Evolutionary conservation across 2,797 vertebrate genomes (phyloP).

Genomic region (Lagodon rhomboides): DNA sequence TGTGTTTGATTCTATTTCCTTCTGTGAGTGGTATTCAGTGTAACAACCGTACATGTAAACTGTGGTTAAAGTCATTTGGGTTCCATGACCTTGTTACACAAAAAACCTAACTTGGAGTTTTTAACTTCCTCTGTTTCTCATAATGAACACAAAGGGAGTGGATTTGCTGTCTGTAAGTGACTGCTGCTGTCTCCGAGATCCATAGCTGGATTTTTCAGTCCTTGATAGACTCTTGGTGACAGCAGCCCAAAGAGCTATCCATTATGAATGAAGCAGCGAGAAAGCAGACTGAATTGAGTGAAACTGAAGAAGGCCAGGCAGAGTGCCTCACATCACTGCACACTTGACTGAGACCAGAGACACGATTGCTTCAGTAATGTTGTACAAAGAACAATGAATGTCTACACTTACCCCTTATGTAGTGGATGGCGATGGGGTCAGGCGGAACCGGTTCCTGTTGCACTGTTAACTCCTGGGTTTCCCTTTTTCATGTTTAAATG

Average conservation of each 20-base stretch:
- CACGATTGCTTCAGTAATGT: slow-evolving; percentile 86
- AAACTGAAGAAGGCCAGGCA: slow-evolving; percentile 79
- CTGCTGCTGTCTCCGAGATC: slow-evolving; percentile 53
- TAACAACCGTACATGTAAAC: background rate
- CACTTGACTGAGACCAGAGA: slow-evolving; percentile 84
- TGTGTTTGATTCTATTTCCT: background rate
- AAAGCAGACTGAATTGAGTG: slow-evolving; percentile 86
- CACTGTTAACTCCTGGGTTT: slow-evolving; percentile 22
- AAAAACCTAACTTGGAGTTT: background rate
- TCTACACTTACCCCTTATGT: slow-evolving; percentile 80
- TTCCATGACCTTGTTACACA: background rate
- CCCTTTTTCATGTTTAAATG: slow-evolving; percentile 16
- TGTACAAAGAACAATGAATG: slow-evolving; percentile 82
- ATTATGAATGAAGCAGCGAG: slow-evolving; percentile 86
- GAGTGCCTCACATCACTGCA: slow-evolving; percentile 78
- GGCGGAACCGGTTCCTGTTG: slow-evolving; percentile 43
- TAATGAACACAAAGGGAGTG: slow-evolving; percentile 40
- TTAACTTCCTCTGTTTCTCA: slow-evolving; percentile 7
- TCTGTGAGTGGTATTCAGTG: background rate
- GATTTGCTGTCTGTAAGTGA: slow-evolving; percentile 53
- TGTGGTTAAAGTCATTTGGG: background rate
- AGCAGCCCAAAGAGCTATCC: slow-evolving; percentile 78
- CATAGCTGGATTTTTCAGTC: slow-evolving; percentile 58
- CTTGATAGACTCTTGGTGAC: slow-evolving; percentile 76
- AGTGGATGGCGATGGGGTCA: slow-evolving; percentile 36